Base-by-base conservation (phyloP, 1,140 invertebrate genomes). In the Phymastichus coffea region DNA sequence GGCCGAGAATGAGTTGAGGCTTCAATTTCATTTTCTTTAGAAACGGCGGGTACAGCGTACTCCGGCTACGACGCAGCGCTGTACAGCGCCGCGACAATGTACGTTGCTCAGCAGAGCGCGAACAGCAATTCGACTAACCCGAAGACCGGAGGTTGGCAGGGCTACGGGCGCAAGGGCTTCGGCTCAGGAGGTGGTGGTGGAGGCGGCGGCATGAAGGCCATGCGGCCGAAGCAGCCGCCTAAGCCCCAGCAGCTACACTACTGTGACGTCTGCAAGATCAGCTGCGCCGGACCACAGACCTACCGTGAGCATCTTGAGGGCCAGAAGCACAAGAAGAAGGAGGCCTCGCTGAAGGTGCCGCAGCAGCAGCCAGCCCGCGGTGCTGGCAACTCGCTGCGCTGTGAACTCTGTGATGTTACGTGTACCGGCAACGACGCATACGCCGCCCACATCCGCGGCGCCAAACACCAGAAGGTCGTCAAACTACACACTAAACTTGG, bases 281-380 rank as follows among this genome's bases (percentile, higher is more conserved):
- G 94, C 63, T 98, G 95, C 81, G 95, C 94, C 65, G 95, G 95
- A 1, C 93, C 93, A 2, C 92, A 93, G 83, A 97, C 96, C 0
- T 99, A 98, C 77, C 87, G 94, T 53, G 97, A 98, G 76, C 97
- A 99, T 84, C 81, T 99, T 63, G 95, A 97, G 76, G 97, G 97
- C 0, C 95, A 98, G 78, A 97, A 97, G 74, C 97, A 99, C 79
- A 99, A 99, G 81, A 98, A 98, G 83, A 97, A 97, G 75, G 97
- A 98, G 75, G 92, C 92, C 12, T 89, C 92, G 9, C 83, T 90
- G 15, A 97, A 97, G 80, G 86, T 84, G 82, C 87, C 81, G 30
- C 75, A 80, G 67, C 84, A 75, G 71, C 83, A 71, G 70, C 80
- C 72, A 43, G 75, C 75, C 3, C 69, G 71, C 4, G 77, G 74